Evolutionary conservation across 2,888 invertebrate species (phyloP).

Genomic region (Nymphalis polychloros): DNA sequence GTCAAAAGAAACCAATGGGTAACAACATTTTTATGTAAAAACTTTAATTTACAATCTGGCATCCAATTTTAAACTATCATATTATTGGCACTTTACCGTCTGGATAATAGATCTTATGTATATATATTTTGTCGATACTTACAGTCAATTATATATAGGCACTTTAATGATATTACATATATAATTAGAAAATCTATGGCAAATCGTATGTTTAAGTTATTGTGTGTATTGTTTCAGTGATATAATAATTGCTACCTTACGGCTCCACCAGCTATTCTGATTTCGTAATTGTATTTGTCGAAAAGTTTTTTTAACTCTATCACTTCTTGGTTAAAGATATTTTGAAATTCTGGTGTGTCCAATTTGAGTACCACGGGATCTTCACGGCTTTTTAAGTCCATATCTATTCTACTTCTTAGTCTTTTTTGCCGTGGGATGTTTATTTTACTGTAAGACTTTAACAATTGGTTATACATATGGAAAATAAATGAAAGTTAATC

Average conservation of each 20-base stretch:
- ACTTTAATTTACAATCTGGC: no score
- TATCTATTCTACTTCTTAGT: conserved; percentile 57
- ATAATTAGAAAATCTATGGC: no score
- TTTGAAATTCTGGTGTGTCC: conserved; percentile 87
- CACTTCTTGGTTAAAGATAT: conserved; percentile 92
- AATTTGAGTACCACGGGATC: conserved; percentile 87
- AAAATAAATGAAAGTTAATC: neutral
- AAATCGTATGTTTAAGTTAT: no score
- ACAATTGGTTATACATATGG: neutral
- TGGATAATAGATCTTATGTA: no score
- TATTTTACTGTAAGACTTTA: conserved; percentile 37
- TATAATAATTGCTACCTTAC: conserved; percentile 83
- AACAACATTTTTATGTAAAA: no score
- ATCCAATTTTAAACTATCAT: no score
- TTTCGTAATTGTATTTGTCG: conserved; percentile 89
- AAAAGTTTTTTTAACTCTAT: conserved; percentile 87
- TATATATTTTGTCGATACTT: no score
- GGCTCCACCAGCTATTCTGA: conserved; percentile 98
- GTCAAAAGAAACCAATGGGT: no score
- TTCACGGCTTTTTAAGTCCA: conserved; percentile 67
- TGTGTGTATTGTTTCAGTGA: no score
- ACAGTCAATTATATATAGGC: no score
- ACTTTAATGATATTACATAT: no score
- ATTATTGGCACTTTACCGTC: no score
- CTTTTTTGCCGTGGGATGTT: conserved; percentile 43